A percentile compares a stretch with the other conserved stretches of the same genome.
phyloP scores from a whole-genome alignment of 92 coral and sea anemone genomes.

The Virgularia gustaviana region DNA sequence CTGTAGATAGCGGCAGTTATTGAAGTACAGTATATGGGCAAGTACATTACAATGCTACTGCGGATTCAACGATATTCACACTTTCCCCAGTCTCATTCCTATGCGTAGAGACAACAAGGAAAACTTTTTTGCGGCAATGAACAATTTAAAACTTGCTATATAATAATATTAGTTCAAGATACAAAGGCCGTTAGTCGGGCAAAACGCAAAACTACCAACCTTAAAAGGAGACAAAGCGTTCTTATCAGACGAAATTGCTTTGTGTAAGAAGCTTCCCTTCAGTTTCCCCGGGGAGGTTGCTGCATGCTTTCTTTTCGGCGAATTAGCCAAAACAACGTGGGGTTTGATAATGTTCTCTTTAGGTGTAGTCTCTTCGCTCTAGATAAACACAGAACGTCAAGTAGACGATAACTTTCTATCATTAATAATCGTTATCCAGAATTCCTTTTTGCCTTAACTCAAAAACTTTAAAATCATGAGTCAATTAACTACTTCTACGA shows the following conservation, averaged over 20 bases:
- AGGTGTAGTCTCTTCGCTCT: conserved; percentile 52
- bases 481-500: too few relatives aligned
- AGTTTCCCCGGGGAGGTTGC: conserved; percentile 74
- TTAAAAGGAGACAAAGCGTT: conserved; percentile 72
- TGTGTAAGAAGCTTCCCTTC: conserved; percentile 92
- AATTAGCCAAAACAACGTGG: conserved; percentile 60
- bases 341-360: conserved; percentile 54
- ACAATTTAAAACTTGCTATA: too few relatives aligned
- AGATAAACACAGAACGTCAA: neutral
- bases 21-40: too few relatives aligned
- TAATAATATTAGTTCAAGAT: too few relatives aligned
- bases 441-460: neutral
- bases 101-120: too few relatives aligned
- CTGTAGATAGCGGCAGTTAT: too few relatives aligned
- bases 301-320: conserved; percentile 74
- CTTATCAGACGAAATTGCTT: conserved; percentile 71
- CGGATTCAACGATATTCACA: too few relatives aligned
- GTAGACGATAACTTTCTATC: neutral
- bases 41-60: too few relatives aligned
- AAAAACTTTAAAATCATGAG: neutral
- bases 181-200: too few relatives aligned
- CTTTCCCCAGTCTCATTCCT: too few relatives aligned
- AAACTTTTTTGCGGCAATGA: too few relatives aligned
- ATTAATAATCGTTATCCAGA: neutral
- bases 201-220: too few relatives aligned